Percentiles rank a stretch among this genome's conserved stretches.
Conservation (phyloP, 2,888 invertebrate species). For the Dryocosmus kuriphilus region DNA sequence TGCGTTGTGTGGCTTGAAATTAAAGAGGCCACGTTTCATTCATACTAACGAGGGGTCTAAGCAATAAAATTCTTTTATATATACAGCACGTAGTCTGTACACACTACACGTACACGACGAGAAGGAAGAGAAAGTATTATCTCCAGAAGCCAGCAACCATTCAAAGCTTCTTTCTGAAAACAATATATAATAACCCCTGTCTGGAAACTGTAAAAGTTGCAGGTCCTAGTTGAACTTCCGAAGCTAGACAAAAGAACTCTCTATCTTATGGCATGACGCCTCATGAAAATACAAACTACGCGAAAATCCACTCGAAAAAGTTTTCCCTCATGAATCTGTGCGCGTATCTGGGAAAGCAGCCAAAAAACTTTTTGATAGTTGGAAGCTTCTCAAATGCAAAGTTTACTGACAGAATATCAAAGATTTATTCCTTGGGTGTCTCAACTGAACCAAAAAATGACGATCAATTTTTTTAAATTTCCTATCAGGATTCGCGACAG, state of each 20-base stretch:
- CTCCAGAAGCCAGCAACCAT: background rate
- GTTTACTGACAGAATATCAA: too few relatives aligned
- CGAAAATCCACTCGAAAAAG: slow-evolving; percentile 54
- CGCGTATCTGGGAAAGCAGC: slow-evolving; percentile 1
- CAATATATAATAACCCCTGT: slow-evolving; percentile 7
- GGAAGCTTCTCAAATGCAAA: background rate
- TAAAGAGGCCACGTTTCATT: background rate
- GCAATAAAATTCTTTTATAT: background rate
- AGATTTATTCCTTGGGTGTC: too few relatives aligned
- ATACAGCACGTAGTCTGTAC: background rate
- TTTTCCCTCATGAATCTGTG: slow-evolving; percentile 40
- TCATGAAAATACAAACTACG: slow-evolving; percentile 46
- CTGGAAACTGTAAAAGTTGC: slow-evolving; percentile 8
- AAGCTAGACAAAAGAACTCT: background rate
- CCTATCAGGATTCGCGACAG: too few relatives aligned
- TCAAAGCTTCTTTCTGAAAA: background rate
- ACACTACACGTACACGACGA: background rate
- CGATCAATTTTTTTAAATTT: too few relatives aligned
- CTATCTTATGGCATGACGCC: background rate
- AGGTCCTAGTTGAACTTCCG: background rate
- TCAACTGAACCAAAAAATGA: too few relatives aligned
- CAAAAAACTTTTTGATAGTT: slow-evolving; percentile 8
- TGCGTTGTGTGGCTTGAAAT: background rate
- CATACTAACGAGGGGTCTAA: background rate
- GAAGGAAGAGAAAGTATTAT: background rate